A percentile compares a stretch with the other conserved stretches of the same genome.
Conservation (phyloP, 1,140 invertebrate genomes). For the Mizuhopecten yessoensis region DNA sequence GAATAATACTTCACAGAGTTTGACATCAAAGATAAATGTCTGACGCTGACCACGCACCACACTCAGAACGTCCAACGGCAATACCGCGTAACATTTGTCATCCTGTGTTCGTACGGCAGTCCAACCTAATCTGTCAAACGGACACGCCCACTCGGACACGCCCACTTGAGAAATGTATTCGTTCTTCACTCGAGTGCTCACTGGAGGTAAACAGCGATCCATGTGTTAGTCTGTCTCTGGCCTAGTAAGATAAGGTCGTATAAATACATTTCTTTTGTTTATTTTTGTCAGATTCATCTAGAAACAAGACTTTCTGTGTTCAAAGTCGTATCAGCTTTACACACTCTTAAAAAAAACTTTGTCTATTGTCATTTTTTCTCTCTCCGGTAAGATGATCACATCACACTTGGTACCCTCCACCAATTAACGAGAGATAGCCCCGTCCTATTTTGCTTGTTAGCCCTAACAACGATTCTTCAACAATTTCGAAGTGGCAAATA, state of each 20-base stretch:
- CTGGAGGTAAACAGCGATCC: neutral
- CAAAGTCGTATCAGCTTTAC: too few species aligned
- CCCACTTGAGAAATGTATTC: neutral
- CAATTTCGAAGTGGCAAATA: too few species aligned
- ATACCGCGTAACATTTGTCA: slow-evolving; percentile 20
- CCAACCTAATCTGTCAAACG: neutral
- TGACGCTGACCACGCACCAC: neutral
- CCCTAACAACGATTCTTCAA: too few species aligned
- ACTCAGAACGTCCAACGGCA: neutral
- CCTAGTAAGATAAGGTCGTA: neutral
- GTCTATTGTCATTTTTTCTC: too few species aligned
- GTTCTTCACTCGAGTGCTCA: neutral
- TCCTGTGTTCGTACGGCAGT: neutral
- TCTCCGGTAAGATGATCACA: too few species aligned
- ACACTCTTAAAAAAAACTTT: too few species aligned
- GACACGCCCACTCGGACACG: neutral
- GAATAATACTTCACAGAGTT: neutral
- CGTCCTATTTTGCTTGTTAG: too few species aligned
- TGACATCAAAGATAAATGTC: slow-evolving; percentile 29
- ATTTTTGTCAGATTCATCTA: too few species aligned
- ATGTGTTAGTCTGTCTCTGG: neutral
- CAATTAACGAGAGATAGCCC: too few species aligned
- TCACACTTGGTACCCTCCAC: too few species aligned
- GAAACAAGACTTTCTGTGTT: too few species aligned
- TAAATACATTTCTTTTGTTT: too few species aligned